A percentile compares a stretch with the other conserved stretches of the same genome.
These are phyloP conservation scores for Cliona cf. orientalis DNA, from an alignment of 37 sponge, comb jelly and placozoan species.

Conservation along the genomic window DNA sequence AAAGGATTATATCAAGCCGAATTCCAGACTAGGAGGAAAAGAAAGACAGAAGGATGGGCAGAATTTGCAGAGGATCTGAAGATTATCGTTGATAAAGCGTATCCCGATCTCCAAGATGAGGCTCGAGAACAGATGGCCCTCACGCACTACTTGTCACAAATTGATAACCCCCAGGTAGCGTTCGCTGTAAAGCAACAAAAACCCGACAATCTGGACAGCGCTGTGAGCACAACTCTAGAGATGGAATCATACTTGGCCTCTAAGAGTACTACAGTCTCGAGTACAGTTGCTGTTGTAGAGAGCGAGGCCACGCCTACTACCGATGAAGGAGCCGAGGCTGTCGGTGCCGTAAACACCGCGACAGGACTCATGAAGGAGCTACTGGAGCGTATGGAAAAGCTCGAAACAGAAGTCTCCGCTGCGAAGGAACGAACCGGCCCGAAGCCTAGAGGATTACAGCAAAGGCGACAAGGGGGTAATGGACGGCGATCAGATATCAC, in stretches of 20 bases:
- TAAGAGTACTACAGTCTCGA: neutral
- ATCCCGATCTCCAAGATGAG: slow-evolving; percentile 35
- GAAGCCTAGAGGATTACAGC: neutral
- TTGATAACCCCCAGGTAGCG: slow-evolving; percentile 26
- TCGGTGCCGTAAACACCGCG: neutral
- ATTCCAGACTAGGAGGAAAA: slow-evolving; percentile 36
- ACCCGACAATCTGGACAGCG: slow-evolving; percentile 44
- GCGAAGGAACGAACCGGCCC: neutral
- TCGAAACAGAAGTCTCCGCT: too few relatives aligned
- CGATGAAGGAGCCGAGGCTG: neutral
- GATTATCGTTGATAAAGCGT: slow-evolving; percentile 39
- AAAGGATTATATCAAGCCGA: slow-evolving; percentile 45
- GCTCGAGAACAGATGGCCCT: slow-evolving; percentile 38
- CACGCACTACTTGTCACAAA: slow-evolving; percentile 3
- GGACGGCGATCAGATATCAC: neutral
- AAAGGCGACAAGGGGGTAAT: neutral
- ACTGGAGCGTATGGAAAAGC: slow-evolving; percentile 18
- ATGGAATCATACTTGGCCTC: slow-evolving; percentile 39
- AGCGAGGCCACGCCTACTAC: neutral
- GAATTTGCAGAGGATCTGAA: slow-evolving; percentile 37
- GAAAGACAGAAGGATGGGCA: slow-evolving; percentile 42
- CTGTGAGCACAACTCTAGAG: slow-evolving; percentile 57
- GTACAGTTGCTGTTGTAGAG: neutral
- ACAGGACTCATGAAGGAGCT: neutral
- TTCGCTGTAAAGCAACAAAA: slow-evolving; percentile 48